Percentiles rank a stretch among this genome's conserved stretches.
Conservation (phyloP, 2,888 invertebrate genomes). For the Elegia similella region DNA sequence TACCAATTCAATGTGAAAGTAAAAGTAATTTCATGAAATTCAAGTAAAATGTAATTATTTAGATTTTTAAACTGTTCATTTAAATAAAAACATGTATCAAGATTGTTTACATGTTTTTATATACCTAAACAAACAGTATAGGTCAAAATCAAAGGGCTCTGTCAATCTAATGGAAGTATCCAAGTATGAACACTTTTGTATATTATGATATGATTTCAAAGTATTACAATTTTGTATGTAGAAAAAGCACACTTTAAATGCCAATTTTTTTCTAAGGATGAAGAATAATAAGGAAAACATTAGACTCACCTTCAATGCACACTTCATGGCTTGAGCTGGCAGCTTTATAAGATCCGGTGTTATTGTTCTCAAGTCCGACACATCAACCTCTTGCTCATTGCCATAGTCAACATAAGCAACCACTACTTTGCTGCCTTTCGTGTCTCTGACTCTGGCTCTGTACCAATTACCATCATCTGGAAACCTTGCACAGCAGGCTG, state of each 20-base stretch:
- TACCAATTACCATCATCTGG: conserved; percentile 93
- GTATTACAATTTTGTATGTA: no score
- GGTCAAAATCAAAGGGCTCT: no score
- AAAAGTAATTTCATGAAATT: no score
- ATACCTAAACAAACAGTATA: no score
- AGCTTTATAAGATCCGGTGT: conserved; percentile 84
- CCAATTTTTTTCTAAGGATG: not conserved
- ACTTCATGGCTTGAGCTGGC: conserved; percentile 88
- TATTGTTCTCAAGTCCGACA: conserved; percentile 83
- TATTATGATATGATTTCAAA: no score
- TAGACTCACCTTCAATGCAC: conserved; percentile 83
- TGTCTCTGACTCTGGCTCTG: conserved; percentile 88
- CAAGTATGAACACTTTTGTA: no score
- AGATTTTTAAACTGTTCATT: no score
- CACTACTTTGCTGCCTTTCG: conserved; percentile 80
- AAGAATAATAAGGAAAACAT: not conserved
- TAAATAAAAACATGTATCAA: no score
- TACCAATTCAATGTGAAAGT: no score
- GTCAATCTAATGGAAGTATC: no score
- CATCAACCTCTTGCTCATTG: conserved; percentile 90
- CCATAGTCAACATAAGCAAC: conserved; percentile 97
- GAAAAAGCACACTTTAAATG: conserved; percentile 9
- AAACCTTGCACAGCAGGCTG: conserved; percentile 91
- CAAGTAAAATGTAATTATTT: no score
- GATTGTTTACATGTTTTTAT: no score